Conservation (phyloP, 1,140 invertebrate species). For the Lepidurus couesii region DNA sequence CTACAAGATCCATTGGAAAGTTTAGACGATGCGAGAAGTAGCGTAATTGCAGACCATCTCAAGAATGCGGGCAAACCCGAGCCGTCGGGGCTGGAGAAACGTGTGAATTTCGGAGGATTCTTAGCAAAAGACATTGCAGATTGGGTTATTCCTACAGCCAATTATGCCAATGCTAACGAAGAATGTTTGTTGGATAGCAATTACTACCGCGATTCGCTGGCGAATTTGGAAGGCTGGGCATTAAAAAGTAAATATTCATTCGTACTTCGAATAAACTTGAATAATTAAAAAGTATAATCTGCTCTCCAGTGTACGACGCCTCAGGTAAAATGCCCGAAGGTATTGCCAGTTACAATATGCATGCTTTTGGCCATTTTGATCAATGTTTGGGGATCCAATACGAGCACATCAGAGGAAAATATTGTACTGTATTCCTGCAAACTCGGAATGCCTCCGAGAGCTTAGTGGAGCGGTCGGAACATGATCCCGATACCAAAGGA, state of each 20-base stretch:
- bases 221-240: background rate
- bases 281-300: background rate
- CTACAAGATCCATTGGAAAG: no score
- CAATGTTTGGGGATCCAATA: constrained; percentile 16
- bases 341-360: constrained; percentile 23
- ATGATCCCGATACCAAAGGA: background rate
- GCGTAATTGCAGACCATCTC: no score
- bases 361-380: constrained; percentile 24
- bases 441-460: background rate
- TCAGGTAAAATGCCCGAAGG: constrained; percentile 6
- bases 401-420: background rate
- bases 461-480: background rate
- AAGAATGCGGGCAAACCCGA: no score
- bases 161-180: background rate
- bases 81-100: no score
- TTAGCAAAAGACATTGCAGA: background rate
- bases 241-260: background rate
- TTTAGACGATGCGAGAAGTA: no score
- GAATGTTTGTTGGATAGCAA: background rate
- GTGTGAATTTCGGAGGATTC: background rate
- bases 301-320: constrained; percentile 20
- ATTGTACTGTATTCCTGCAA: constrained; percentile 6
- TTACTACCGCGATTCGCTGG: background rate
- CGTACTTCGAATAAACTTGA: background rate
- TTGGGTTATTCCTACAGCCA: constrained; percentile 7